These are phyloP conservation scores for Eidolon dupreanum DNA, from an alignment of 2,797 vertebrate genomes.

Conservation along the genomic window DNA sequence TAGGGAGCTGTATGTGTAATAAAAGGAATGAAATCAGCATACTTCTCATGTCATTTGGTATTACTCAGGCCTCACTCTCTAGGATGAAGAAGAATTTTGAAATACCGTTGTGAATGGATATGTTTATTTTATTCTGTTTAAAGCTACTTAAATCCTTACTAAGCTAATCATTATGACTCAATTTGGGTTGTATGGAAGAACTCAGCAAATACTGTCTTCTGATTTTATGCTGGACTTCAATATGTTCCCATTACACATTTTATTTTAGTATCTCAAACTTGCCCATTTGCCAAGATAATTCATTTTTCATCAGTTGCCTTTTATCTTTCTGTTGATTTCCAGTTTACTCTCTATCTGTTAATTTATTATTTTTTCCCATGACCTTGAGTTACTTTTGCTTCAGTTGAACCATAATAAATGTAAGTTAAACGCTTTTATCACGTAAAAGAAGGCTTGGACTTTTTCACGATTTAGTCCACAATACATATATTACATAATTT, in stretches of 20 bases:
- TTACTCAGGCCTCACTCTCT: neutral
- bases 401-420: neutral
- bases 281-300: constrained; percentile 26
- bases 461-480: neutral
- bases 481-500: neutral
- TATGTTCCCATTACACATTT: neutral
- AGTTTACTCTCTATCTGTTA: neutral
- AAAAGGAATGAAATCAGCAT: constrained; percentile 25
- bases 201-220: neutral
- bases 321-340: neutral
- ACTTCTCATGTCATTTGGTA: neutral
- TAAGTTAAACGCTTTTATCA: neutral
- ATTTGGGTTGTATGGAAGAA: neutral
- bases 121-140: constrained; percentile 41
- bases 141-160: neutral
- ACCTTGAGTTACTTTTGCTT: constrained; percentile 1
- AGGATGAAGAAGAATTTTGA: neutral
- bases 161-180: neutral
- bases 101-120: neutral
- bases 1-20: neutral
- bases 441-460: neutral
- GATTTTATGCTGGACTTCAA: neutral
- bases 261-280: neutral
- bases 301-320: neutral
- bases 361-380: neutral